phyloP scores from a whole-genome alignment of 2,113 vertebrate species.

The Narcine bancroftii region DNA sequence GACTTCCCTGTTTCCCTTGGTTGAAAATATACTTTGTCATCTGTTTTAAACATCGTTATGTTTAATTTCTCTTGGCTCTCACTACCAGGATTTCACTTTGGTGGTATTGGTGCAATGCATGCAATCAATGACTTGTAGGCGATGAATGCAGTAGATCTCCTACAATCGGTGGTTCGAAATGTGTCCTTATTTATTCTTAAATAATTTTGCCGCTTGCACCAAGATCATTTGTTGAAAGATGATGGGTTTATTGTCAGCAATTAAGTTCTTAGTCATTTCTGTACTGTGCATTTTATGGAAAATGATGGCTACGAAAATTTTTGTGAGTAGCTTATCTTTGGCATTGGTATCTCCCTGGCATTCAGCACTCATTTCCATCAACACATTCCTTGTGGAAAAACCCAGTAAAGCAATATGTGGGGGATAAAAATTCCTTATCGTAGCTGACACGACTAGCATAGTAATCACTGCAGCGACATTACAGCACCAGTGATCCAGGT shows the following conservation, averaged over 20 bases:
- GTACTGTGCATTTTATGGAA: not conserved
- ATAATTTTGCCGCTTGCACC: not conserved
- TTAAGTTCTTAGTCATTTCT: not conserved
- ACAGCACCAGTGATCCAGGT: too few species aligned
- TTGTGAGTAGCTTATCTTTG: not conserved
- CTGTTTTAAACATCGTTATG: not conserved
- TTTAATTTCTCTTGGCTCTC: not conserved
- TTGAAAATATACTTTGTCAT: not conserved
- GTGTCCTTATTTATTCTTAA: not conserved
- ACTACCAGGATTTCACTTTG: conserved; percentile 28
- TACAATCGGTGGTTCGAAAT: not conserved
- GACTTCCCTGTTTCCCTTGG: not conserved
- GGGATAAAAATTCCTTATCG: not conserved
- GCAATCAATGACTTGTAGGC: not conserved
- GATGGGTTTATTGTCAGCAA: not conserved
- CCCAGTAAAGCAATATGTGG: too few species aligned
- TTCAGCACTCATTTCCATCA: not conserved
- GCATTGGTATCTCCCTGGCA: not conserved
- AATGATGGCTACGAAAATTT: not conserved
- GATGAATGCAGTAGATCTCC: not conserved
- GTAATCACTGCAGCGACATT: too few species aligned
- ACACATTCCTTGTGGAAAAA: not conserved
- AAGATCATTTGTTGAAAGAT: not conserved
- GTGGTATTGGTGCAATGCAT: not conserved
- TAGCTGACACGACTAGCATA: too few species aligned